phyloP scores from a whole-genome alignment of 2,888 invertebrate genomes.

The Phytoseiulus persimilis region DNA sequence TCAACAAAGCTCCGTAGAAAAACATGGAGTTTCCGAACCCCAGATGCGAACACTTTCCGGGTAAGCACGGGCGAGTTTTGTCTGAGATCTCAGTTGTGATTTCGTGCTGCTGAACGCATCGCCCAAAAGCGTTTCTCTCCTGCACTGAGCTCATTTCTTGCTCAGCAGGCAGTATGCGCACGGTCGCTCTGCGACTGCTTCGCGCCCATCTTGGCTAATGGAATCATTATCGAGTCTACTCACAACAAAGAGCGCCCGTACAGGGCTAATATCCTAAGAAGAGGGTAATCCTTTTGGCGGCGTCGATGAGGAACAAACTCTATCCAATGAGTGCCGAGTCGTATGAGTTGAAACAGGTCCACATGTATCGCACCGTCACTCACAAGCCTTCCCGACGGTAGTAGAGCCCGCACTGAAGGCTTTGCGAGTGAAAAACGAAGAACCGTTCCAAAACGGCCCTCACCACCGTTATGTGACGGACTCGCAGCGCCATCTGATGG shows the following conservation, averaged over 20 bases:
- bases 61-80: no score
- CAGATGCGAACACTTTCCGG: no score
- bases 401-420: neutral
- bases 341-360: neutral
- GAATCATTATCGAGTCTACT: neutral
- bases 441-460: neutral
- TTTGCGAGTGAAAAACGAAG: neutral
- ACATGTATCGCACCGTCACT: neutral
- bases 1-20: no score
- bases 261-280: neutral
- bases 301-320: neutral
- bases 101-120: no score
- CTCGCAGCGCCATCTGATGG: neutral
- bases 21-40: no score
- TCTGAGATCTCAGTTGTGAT: no score
- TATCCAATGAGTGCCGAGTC: neutral
- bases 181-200: no score
- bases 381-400: neutral
- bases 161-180: no score
- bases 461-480: constrained; percentile 5
- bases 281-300: neutral
- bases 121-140: no score
- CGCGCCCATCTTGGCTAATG: no score
- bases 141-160: no score
- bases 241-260: constrained; percentile 5